A percentile compares a stretch with the other conserved stretches of the same genome.
Evolutionary conservation across 2,113 vertebrate genomes (phyloP).

Genomic region (Xenopus laevis): DNA sequence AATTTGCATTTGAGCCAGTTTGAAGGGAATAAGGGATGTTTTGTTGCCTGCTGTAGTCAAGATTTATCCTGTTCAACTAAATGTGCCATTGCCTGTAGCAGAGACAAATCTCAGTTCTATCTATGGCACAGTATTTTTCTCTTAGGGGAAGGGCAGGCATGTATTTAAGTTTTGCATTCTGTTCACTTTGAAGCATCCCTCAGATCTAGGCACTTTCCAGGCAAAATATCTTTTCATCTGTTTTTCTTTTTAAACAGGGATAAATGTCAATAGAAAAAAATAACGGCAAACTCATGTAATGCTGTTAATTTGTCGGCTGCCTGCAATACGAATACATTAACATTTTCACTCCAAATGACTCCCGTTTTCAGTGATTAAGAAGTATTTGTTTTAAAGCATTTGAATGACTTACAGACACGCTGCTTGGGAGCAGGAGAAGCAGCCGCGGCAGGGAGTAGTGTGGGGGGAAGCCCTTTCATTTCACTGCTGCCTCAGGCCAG

Average conservation of each 20-base stretch:
- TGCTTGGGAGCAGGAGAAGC: constrained; percentile 8
- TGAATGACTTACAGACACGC: constrained; percentile 45
- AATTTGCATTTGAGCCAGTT: too few relatives aligned
- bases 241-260: constrained; percentile 46
- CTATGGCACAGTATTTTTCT: too few relatives aligned
- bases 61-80: too few relatives aligned
- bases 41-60: too few relatives aligned
- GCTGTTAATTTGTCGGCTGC: constrained; percentile 56
- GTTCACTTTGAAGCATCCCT: neutral
- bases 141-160: too few relatives aligned
- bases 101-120: too few relatives aligned
- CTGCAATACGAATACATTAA: constrained; percentile 63
- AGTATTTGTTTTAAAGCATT: constrained; percentile 61
- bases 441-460: neutral
- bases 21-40: too few relatives aligned
- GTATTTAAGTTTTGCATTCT: too few relatives aligned
- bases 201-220: constrained; percentile 10
- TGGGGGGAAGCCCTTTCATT: constrained; percentile 17
- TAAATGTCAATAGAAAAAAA: constrained; percentile 50
- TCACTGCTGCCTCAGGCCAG: neutral
- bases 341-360: constrained; percentile 63
- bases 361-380: constrained; percentile 62
- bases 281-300: neutral
- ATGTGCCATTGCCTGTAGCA: too few relatives aligned
- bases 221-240: constrained; percentile 19